Base-by-base conservation (phyloP, 2,113 vertebrate genomes). In the Isichthys henryi region DNA sequence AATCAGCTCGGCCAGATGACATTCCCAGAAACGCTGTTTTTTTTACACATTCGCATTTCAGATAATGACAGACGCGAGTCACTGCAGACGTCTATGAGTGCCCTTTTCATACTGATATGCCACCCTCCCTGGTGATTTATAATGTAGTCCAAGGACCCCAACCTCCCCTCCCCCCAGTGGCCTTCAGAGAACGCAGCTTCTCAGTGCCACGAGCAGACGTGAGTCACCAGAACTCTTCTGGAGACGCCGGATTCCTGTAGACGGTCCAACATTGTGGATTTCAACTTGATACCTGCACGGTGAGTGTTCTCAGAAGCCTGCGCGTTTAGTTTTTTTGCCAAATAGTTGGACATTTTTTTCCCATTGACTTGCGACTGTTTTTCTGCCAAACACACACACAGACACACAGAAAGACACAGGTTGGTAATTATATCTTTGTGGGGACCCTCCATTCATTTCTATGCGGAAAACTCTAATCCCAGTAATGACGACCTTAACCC, bases 301-400 rank as follows among this genome's bases (percentile, higher is more conserved):
- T 43, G 43, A 92, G 83, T 80, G 17, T 31, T 87, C 50, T 62
- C 87, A 58, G 70, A 86, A 85, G 83, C 56, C 53, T 19, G 6
- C 17, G 70, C 87, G 1, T 13, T 6, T 70, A 15, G 23, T 53
- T 90, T 90, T 88, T 89, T 86, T 88, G 10, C 53, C 21, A n/a
- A 90, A 89, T 88, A 90, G 39, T 58, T 91, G 89, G 90, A 88
- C 82, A 56, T 39, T 45, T 77, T 89, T 87, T 88, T 86, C 62
- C 88, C 43, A 39, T 91, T 46, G 89, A 88, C n/a, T 46, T 70
- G 77, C 85, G 80, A 84, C 43, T 82, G 31, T 82, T 80, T 90
- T 89, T 89, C 85, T 89, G 53, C 89, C 35, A 66, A 23, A 27
- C 9, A 27, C 23, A 27, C n/a, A 66, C 58, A 66, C n/a, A 66